A percentile compares a stretch with the other conserved stretches of the same genome.
Conservation (phyloP, 2,113 vertebrate genomes). For the Natator depressus region DNA sequence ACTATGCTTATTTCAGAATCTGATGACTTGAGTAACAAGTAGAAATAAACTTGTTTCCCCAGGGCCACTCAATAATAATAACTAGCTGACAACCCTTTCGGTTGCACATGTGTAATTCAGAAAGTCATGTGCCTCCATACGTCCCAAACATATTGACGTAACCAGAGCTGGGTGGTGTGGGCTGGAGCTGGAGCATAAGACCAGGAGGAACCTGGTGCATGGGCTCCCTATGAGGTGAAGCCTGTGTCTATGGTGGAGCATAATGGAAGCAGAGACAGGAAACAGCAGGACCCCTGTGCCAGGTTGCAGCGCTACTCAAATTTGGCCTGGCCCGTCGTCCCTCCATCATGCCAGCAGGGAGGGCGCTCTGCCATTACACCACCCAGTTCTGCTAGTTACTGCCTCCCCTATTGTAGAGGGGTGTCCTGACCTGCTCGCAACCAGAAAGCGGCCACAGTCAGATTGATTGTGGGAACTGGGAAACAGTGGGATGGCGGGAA, state of each 20-base stretch:
- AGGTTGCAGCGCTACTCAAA: background rate
- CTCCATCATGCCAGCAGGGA: background rate
- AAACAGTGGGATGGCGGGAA: background rate
- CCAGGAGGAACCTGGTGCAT: background rate
- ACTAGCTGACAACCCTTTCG: no score
- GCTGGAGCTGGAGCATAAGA: background rate
- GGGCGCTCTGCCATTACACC: background rate
- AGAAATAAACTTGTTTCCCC: background rate
- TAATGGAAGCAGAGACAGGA: background rate
- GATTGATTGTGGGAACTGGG: background rate
- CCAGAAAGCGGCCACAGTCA: background rate
- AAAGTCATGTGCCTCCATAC: no score
- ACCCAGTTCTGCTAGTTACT: background rate
- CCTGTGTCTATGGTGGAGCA: background rate
- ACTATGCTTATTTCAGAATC: background rate
- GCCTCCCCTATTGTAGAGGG: background rate
- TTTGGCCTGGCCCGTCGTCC: background rate
- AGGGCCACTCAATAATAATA: background rate
- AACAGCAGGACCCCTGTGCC: background rate
- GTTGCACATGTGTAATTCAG: no score
- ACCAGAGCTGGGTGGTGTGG: background rate
- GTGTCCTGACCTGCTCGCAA: background rate
- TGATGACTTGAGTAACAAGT: background rate
- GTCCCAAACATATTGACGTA: background rate
- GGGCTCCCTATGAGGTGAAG: background rate